Base-by-base conservation (phyloP, 2,797 vertebrate genomes). In the Molossus molossus region DNA sequence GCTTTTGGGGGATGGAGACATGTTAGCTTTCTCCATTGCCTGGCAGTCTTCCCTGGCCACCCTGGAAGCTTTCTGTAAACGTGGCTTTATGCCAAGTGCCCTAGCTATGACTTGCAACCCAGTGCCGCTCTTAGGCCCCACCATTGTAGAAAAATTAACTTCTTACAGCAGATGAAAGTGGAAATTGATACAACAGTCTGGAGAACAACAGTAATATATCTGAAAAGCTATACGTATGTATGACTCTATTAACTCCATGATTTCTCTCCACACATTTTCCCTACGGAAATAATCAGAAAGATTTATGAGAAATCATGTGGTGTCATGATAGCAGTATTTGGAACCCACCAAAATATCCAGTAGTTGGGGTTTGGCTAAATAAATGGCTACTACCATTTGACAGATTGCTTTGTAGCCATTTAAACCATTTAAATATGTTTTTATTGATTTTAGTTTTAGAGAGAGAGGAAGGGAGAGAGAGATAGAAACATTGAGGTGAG, bases 281-380 rank as follows among this genome's bases (percentile, higher is more conserved):
- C 72, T 57, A 48, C 62, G 84, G 77, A 94, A 80, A 75, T 73
- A 57, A 75, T 62, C 33, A 53, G 75, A 86, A 91, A 67, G 70
- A 40, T 58, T 79, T 67, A 55, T 69, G 79, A 40, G 75, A 64
- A n/a, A 21, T 73, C 69, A 53, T 20, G 53, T 85, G 33, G 53
- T 55, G 17, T 45, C 40, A 12, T 14, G 84, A 72, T 25, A 25
- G 53, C 27, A 88, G 55, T 53, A 21, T 89, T 1, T 57, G 45
- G 21, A 89, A 89, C 37, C 23, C 33, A 27, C 33, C 9, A 33
- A 29, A 72, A 29, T n/a, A 45, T 29, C 73, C 4, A 4, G 5
- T 55, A 18, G 12, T 40, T 73, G 9, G 23, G 57, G 75, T 87
- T 0, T 17, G 57, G 25, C n/a, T 33, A 5, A 79, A 50, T 29